Base-by-base conservation (phyloP, 2,113 vertebrate species). In the Cyprinodon brontotheroides region DNA sequence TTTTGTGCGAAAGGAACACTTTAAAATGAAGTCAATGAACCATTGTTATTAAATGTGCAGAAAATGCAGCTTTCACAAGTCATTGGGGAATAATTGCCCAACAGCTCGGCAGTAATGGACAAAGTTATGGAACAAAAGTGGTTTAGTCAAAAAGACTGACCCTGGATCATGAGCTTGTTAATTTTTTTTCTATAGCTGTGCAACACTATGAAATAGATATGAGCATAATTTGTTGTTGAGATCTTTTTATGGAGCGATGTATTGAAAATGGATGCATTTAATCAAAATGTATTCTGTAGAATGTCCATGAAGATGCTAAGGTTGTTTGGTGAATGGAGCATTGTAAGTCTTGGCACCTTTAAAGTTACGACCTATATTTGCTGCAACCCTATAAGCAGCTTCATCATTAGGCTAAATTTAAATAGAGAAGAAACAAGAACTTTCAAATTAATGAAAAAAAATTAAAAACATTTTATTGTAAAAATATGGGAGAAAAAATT, bases 61-160 rank as follows among this genome's bases (percentile, higher is more conserved):
- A 36, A 38, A 62, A 62, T 62, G 61, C 63, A 38, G 0, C 29
- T 74, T 85, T 82, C 22, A 53, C 11, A 61, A 82, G 48, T 83
- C 60, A 67, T 69, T 11, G 65, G 71, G 62, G 61, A 48, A 64
- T 75, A 78, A 80, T 89, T 78, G 78, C 77, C 53, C 68, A 60
- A 20, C 62, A 53, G 65, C 50, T 69, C 17, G n/a, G 62, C 48
- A 37, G 36, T 63, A 61, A 72, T 40, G 36, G 83, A 77, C 65
- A 80, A 76, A 75, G 80, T 80, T 64, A 68, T 79, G 43, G 73
- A 76, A 73, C 45, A 11, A 66, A 77, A 85, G 75, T 71, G 70
- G 43, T 70, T 68, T 14, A 40, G 69, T 82, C 61, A 43, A 71
- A 71, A 67, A 75, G 61, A 73, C 43, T 64, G 2, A 22, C 65